Percentiles rank a stretch among this genome's conserved stretches.
Evolutionary conservation across 2,113 vertebrate species (phyloP).

Genomic region (Apteryx owenii): DNA sequence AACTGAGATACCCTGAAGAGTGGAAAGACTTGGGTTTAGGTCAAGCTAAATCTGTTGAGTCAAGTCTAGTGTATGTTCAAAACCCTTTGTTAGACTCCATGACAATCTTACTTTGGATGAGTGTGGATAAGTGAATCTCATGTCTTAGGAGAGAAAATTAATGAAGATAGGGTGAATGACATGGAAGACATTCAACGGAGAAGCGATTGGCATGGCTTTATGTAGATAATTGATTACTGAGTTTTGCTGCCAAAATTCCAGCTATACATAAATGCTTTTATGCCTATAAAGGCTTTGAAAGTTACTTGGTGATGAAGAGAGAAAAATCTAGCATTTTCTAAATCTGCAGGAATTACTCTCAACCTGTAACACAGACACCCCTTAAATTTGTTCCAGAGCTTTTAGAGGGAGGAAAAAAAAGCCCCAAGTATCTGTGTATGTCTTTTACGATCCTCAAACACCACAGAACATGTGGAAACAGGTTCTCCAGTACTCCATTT

Average conservation of each 20-base stretch:
- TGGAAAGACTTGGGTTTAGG: background rate
- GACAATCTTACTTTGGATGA: background rate
- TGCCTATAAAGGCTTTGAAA: background rate
- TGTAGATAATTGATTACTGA: background rate
- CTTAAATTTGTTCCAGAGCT: background rate
- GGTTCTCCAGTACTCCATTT: background rate
- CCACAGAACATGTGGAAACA: background rate
- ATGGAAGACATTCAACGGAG: background rate
- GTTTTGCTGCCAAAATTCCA: background rate
- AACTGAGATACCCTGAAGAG: background rate
- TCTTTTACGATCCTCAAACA: background rate
- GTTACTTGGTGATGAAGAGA: background rate
- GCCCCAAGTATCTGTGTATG: accelerated
- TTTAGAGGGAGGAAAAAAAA: background rate
- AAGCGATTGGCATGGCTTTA: background rate
- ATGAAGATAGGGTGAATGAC: background rate
- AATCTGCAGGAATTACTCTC: background rate
- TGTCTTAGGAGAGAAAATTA: background rate
- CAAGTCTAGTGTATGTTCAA: background rate
- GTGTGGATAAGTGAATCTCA: background rate
- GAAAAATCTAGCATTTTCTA: background rate
- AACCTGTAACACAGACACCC: background rate
- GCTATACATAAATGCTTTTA: background rate
- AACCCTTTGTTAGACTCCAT: background rate
- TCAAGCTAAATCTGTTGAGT: background rate